Evolutionary conservation across 2,113 vertebrate species (phyloP), one percentile per base, ranked within the genome.

Genomic region (Calidris pygmaea): DNA sequence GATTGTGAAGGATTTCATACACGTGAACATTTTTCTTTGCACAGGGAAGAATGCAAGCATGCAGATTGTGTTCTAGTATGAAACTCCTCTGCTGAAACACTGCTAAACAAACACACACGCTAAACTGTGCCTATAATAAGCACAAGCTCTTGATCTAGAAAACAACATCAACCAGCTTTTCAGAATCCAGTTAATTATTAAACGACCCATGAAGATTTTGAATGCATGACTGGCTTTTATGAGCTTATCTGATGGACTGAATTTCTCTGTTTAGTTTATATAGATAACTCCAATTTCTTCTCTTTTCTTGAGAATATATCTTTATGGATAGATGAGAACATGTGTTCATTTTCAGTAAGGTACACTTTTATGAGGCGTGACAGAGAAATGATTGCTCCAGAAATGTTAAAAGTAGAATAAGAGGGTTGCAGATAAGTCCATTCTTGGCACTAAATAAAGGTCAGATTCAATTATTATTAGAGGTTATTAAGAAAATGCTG

Each of bases 121-220:
- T 45, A 21, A 76, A 9, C 68, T 65, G 24, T 53, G 73, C 83
- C 90, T 79, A 55, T 70, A 92, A 91, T 55, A 82, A 95, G 66
- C 84, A 76, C 58, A 66, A 85, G 86, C 83, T 85, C 90, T 85
- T 85, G 52, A 94, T 91, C 65, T 81, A 66, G 93, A 94, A 94
- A 78, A 15, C 48, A 63, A 59, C 93, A 74, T 74, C 90, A 96
- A 75, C 52, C 70, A 89, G 89, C 89, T 92, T 92, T 95, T 96
- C 41, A 82, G 89, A 96, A 87, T 87, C 70, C 78, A 62, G 53
- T 97, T 93, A 97, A 96, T 97, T 95, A 96, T 96, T 95, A 95
- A 97, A 95, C 4, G n/a, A 94, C 77, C 89, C 96, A 52, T 93
- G 92, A 96, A 96, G 77, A 82, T 91, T 87, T 66, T 27, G 70